Evolutionary conservation across 1,140 invertebrate genomes (phyloP).

Genomic region (Anthonomus grandis): DNA sequence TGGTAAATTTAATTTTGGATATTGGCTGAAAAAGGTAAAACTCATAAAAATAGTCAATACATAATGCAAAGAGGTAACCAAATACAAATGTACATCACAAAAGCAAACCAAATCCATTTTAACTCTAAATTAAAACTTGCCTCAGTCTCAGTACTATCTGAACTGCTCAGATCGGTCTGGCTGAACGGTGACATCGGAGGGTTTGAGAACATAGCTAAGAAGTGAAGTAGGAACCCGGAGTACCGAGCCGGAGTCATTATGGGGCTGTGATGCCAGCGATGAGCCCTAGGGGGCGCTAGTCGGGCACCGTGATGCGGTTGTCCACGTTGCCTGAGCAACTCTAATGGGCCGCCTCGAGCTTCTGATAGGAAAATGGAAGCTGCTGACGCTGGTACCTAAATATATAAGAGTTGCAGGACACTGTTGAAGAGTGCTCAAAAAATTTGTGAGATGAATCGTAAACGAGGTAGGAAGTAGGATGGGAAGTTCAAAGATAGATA

Average conservation of each 20-base stretch:
- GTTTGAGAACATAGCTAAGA: slow-evolving; percentile 86
- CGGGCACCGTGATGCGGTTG: slow-evolving; percentile 41
- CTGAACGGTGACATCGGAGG: slow-evolving; percentile 77
- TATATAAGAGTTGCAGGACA: no score
- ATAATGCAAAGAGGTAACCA: no score
- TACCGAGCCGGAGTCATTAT: slow-evolving; percentile 57
- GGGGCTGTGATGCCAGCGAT: slow-evolving; percentile 56
- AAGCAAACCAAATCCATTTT: neutral
- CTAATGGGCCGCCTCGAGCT: slow-evolving; percentile 41
- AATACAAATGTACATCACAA: no score
- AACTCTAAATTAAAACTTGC: slow-evolving; percentile 7
- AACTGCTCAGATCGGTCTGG: slow-evolving; percentile 64
- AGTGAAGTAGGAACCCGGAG: slow-evolving; percentile 72
- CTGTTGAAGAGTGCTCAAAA: no score
- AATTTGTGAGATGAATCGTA: no score
- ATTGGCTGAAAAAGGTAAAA: no score
- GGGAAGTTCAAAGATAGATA: no score
- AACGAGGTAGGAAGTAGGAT: no score
- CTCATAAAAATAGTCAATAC: no score
- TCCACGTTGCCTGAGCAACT: slow-evolving; percentile 36
- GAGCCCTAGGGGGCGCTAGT: slow-evolving; percentile 50
- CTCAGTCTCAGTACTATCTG: slow-evolving; percentile 81
- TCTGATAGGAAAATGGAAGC: slow-evolving; percentile 57
- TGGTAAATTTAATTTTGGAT: no score
- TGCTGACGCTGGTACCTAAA: slow-evolving; percentile 46